phyloP scores from a whole-genome alignment of 2,113 vertebrate genomes.

The Gallinago media region DNA sequence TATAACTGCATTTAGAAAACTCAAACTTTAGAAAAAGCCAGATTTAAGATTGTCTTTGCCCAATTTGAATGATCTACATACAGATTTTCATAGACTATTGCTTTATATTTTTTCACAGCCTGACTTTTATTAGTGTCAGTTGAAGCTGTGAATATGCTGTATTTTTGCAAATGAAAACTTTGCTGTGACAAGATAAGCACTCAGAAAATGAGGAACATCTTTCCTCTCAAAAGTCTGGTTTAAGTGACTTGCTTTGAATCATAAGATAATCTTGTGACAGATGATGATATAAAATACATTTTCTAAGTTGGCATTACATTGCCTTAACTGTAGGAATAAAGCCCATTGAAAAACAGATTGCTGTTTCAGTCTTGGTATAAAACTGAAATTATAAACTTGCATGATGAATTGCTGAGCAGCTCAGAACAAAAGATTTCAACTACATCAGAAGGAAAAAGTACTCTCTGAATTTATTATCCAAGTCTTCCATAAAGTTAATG shows the following conservation, averaged over 20 bases:
- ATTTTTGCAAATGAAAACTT: slow-evolving; percentile 33
- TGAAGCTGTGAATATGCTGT: not conserved
- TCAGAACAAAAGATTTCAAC: slow-evolving; percentile 3
- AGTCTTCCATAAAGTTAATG: not conserved
- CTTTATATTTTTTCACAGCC: not conserved
- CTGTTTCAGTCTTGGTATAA: not conserved
- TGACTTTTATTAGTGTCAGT: not conserved
- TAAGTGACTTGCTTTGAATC: slow-evolving; percentile 49
- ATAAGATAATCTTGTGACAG: slow-evolving; percentile 21
- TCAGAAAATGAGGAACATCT: slow-evolving; percentile 6
- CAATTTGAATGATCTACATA: not conserved
- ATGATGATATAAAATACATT: slow-evolving; percentile 26
- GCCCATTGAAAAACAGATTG: slow-evolving; percentile 25
- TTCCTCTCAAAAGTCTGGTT: slow-evolving; percentile 23
- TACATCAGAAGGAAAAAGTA: not conserved
- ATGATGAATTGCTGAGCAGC: not conserved
- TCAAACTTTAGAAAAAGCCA: not conserved
- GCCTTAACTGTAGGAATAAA: slow-evolving; percentile 19
- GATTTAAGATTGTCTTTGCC: not conserved
- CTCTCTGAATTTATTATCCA: slow-evolving; percentile 3
- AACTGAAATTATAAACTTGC: slow-evolving; percentile 31
- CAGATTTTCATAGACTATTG: not conserved
- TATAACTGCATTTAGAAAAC: not conserved
- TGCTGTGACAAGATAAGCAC: slow-evolving; percentile 20
- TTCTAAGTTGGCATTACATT: not conserved